phyloP scores from a whole-genome alignment of 2,113 vertebrate genomes.

The Glaucidium brasilianum region DNA sequence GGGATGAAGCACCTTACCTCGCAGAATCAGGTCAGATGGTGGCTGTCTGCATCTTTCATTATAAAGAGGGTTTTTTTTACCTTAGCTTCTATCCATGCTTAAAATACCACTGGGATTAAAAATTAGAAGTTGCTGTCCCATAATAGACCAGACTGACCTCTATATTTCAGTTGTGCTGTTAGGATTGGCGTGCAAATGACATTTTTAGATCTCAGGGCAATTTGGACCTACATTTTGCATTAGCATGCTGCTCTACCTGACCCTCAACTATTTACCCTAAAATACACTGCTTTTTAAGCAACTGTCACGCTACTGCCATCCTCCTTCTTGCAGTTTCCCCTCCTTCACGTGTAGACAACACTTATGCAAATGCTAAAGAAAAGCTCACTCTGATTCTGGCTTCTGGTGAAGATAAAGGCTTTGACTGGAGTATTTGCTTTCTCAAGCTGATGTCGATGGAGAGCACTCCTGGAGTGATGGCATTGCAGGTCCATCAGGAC shows the following conservation, averaged over 20 bases:
- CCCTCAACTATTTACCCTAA: not conserved
- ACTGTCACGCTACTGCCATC: not conserved
- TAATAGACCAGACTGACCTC: constrained; percentile 37
- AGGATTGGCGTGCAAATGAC: not conserved
- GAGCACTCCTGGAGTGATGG: not conserved
- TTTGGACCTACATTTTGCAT: not conserved
- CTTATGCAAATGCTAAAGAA: not conserved
- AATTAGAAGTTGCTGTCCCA: constrained; percentile 43
- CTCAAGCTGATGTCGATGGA: not conserved
- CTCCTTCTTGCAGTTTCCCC: not conserved
- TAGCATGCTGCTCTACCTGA: not conserved
- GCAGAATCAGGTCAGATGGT: constrained; percentile 37
- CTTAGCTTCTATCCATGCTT: not conserved
- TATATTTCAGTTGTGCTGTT: constrained; percentile 18
- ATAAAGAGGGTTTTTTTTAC: not conserved
- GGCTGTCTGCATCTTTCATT: not conserved
- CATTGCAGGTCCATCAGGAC: not conserved
- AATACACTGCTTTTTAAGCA: not conserved
- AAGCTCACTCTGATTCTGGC: not conserved
- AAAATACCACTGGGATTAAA: constrained; percentile 42
- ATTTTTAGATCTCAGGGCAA: not conserved
- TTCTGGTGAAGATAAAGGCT: not conserved
- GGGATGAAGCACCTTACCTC: not conserved
- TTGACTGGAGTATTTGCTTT: not conserved
- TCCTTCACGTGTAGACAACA: not conserved